Conservation (phyloP, 2,113 vertebrate species). For the Epinephelus lanceolatus region DNA sequence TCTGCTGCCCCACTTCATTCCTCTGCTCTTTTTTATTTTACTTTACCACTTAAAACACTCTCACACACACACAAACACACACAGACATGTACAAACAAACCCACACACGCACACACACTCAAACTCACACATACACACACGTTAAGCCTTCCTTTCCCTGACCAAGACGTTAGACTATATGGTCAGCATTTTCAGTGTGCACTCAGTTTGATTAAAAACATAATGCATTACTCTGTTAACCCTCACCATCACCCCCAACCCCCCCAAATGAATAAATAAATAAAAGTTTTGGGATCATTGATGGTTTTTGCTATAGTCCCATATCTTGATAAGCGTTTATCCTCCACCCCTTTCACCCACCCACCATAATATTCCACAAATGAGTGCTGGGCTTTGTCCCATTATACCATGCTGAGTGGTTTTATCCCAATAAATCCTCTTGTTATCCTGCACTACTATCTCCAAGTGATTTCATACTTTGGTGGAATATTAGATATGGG, state of each 20-base stretch:
- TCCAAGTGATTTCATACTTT: constrained; percentile 71
- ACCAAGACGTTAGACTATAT: constrained; percentile 59
- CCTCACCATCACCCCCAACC: constrained; percentile 29
- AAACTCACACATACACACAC: constrained; percentile 34
- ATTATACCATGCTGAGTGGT: constrained; percentile 67
- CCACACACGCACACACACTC: constrained; percentile 15
- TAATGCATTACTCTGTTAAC: constrained; percentile 71
- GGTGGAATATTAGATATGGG: constrained; percentile 43
- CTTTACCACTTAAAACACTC: background rate
- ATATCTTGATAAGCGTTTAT: constrained; percentile 51
- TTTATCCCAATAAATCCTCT: constrained; percentile 77
- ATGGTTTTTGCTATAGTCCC: constrained; percentile 52
- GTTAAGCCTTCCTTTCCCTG: constrained; percentile 43
- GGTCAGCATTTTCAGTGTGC: constrained; percentile 76
- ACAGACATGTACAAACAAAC: constrained; percentile 13
- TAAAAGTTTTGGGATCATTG: constrained; percentile 66
- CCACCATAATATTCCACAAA: constrained; percentile 52
- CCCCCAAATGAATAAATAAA: constrained; percentile 57
- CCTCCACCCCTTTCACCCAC: constrained; percentile 21
- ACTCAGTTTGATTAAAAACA: constrained; percentile 80
- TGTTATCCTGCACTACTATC: constrained; percentile 74
- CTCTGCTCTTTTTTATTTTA: constrained; percentile 10
- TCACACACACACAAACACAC: constrained; percentile 5
- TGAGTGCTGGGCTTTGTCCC: constrained; percentile 65
- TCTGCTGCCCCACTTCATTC: constrained; percentile 28